Conservation (phyloP, 2,113 vertebrate genomes). For the Poeciliopsis turrubarensis region DNA sequence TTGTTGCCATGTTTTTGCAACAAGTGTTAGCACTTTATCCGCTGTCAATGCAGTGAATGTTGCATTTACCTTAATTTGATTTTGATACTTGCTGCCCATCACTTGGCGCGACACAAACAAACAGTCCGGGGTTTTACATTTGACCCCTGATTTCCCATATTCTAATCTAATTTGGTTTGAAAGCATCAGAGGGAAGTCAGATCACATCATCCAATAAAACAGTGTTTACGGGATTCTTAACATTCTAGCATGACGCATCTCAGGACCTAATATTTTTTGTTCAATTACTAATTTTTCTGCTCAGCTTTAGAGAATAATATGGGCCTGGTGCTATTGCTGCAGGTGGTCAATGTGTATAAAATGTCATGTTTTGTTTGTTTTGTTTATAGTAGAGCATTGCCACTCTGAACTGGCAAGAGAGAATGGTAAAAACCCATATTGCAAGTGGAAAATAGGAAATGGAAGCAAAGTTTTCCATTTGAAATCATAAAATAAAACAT, state of each 20-base stretch:
- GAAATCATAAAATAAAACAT: neutral
- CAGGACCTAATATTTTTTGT: neutral
- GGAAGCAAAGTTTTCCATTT: too few relatives aligned
- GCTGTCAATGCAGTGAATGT: neutral
- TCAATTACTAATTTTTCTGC: neutral
- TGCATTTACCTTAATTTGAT: neutral
- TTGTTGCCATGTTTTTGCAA: too few relatives aligned
- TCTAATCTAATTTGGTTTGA: neutral
- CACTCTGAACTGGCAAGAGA: neutral
- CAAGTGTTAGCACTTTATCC: too few relatives aligned
- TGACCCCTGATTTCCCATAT: neutral
- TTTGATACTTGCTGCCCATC: neutral
- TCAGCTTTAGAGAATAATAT: neutral
- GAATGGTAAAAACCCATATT: neutral
- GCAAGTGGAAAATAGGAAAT: too few relatives aligned
- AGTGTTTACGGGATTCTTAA: neutral
- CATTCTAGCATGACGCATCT: neutral
- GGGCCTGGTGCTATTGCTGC: neutral
- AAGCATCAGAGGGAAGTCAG: neutral
- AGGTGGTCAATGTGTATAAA: neutral
- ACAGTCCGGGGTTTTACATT: neutral
- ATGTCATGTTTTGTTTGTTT: neutral
- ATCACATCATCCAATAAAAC: neutral
- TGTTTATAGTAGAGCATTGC: too few relatives aligned
- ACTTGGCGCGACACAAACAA: neutral